Conservation (phyloP, 2,113 vertebrate genomes). For the Salvelinus namaycush region DNA sequence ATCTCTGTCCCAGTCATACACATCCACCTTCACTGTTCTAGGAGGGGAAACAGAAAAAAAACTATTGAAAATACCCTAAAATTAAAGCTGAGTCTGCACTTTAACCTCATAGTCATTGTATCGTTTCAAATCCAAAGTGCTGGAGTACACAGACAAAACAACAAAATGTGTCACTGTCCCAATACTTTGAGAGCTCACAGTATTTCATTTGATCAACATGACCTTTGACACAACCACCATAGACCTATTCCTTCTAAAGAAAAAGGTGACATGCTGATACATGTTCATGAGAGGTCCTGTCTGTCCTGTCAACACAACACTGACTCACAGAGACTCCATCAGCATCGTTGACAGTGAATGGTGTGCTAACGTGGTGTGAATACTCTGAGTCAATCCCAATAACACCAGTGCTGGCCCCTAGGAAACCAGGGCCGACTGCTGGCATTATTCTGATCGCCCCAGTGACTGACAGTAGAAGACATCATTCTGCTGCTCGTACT, state of each 20-base stretch:
- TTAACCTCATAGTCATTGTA: too few species aligned
- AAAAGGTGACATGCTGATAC: neutral
- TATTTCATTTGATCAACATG: too few species aligned
- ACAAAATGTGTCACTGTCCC: too few species aligned
- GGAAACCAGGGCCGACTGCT: slow-evolving; percentile 68
- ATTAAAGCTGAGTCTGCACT: too few species aligned
- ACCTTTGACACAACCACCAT: neutral
- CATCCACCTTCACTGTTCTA: slow-evolving; percentile 95
- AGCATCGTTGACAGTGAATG: neutral
- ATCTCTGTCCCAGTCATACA: slow-evolving; percentile 96
- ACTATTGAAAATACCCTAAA: too few species aligned
- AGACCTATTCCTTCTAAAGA: neutral
- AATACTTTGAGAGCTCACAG: too few species aligned
- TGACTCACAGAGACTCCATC: too few species aligned
- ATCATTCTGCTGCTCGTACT: neutral
- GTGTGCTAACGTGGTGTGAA: slow-evolving; percentile 16
- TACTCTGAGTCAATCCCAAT: slow-evolving; percentile 67
- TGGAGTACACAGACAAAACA: too few species aligned
- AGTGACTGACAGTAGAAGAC: slow-evolving; percentile 52
- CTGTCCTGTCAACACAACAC: neutral
- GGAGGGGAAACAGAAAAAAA: slow-evolving; percentile 27
- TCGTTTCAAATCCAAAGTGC: too few species aligned
- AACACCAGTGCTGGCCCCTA: slow-evolving; percentile 71
- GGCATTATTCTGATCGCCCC: slow-evolving; percentile 72
- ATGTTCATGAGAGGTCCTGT: neutral